These are phyloP conservation scores for Pteronura brasiliensis DNA, from an alignment of 2,113 vertebrate genomes.

Conservation along the genomic window DNA sequence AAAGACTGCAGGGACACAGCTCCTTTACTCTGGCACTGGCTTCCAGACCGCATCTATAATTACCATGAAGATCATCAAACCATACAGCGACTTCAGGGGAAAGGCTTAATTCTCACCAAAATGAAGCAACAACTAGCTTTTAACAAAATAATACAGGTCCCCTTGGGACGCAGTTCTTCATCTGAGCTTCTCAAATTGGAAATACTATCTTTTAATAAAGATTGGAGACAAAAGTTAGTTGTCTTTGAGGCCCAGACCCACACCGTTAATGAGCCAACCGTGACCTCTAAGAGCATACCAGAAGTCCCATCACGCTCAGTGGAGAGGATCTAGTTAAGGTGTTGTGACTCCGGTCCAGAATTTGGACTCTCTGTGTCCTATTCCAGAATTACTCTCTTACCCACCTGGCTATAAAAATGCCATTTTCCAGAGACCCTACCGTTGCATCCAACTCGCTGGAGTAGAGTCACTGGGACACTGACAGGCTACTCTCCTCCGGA, in stretches of 20 bases:
- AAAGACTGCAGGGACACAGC: background rate
- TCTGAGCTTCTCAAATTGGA: slow-evolving; percentile 20
- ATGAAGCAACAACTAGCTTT: slow-evolving; percentile 44
- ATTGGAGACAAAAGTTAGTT: slow-evolving; percentile 12
- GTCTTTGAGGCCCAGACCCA: background rate
- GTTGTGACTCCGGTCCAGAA: background rate
- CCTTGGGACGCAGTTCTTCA: background rate
- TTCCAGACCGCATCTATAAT: slow-evolving; percentile 49
- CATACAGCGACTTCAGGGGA: background rate
- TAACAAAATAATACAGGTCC: slow-evolving; percentile 54
- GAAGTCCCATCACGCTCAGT: background rate
- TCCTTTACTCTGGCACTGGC: background rate
- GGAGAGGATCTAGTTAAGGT: background rate
- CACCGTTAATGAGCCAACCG: background rate
- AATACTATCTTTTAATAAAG: slow-evolving; percentile 28
- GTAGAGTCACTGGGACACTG: background rate
- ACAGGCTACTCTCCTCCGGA: background rate
- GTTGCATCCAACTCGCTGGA: background rate
- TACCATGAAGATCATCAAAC: slow-evolving; percentile 58
- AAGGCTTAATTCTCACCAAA: slow-evolving; percentile 58
- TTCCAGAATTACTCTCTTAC: background rate
- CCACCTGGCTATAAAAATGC: background rate
- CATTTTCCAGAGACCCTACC: background rate
- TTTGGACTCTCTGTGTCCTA: background rate
- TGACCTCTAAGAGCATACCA: background rate